Percentiles rank a stretch among this genome's conserved stretches.
Evolutionary conservation across 2,797 vertebrate species (phyloP).

Genomic region (Sparus aurata): DNA sequence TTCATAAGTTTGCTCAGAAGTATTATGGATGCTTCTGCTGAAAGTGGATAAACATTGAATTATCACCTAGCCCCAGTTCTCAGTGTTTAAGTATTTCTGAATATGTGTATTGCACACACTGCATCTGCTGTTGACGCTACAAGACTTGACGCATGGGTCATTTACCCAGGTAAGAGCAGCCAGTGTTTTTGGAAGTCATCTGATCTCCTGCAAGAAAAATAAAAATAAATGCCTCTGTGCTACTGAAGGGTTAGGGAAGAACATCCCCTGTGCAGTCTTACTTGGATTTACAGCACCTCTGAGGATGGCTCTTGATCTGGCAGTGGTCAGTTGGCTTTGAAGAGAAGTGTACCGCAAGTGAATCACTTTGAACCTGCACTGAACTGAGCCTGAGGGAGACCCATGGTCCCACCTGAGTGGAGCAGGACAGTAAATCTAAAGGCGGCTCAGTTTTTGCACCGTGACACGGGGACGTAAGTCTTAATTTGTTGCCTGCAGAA

Average conservation of each 20-base stretch:
- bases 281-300: slow-evolving; percentile 83
- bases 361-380: slow-evolving; percentile 85
- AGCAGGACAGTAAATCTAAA: slow-evolving; percentile 85
- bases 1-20: slow-evolving; percentile 3
- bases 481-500: slow-evolving; percentile 75
- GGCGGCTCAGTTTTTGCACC: slow-evolving; percentile 64
- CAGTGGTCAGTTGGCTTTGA: slow-evolving; percentile 84
- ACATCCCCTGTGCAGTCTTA: slow-evolving; percentile 79
- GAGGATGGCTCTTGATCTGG: slow-evolving; percentile 83
- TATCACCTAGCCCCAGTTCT: neutral
- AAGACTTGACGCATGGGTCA: slow-evolving; percentile 44
- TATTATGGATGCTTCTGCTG: neutral
- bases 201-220: slow-evolving; percentile 66
- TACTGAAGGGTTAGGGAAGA: slow-evolving; percentile 69
- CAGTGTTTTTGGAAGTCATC: slow-evolving; percentile 67
- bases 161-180: slow-evolving; percentile 60
- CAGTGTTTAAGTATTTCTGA: slow-evolving; percentile 4
- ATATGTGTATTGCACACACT: slow-evolving; percentile 31
- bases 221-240: slow-evolving; percentile 65
- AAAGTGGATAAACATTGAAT: slow-evolving; percentile 10
- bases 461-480: slow-evolving; percentile 74
- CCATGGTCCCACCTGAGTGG: slow-evolving; percentile 73
- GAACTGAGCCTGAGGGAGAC: slow-evolving; percentile 75
- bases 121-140: slow-evolving; percentile 52
- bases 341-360: slow-evolving; percentile 77